Base-by-base conservation (phyloP, 92 coral and sea anemone species). In the Zoanthus solanderi region DNA sequence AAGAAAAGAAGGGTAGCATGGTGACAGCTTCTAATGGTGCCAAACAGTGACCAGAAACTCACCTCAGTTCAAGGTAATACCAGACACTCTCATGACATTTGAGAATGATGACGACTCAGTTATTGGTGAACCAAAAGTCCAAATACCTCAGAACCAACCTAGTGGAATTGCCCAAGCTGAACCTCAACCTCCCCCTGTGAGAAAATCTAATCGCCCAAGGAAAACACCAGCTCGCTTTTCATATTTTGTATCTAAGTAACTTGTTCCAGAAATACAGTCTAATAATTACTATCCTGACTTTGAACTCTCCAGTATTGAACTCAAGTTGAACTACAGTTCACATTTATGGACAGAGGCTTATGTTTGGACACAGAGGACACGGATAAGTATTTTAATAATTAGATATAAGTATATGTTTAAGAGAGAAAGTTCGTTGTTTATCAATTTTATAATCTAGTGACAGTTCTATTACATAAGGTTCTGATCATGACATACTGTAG, bases 1-100 rank as follows among this genome's bases (percentile, higher is more conserved):
- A 65, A 83, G 58, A 83, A 45, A 83, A 71, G 31, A 83, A 83
- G 31, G 87, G 87, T 37, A 83, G 72, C 66, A 37, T 87, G 87
- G 71, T 74, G 47, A 90, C 88, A 46, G 93, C 77, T 17, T 56
- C 85, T 45, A 81, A 90, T 78, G 90, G 87, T 46, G 57, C 79
- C 77, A 50, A 67, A 78, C 78, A 56, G 87, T 86, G 11, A 74
- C 84, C 16, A 67, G 93, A 67, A 87, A 90, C 50, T 78, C 90
- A 7, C 79, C 84, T 2, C 83, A 78, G 0, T 90, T 79, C 78
- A 90, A 90, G 78, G 88, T 90, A 15, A 82, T 90, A 12, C 83
- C 73, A 47, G 65, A 82, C 31, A 37, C 87, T 23, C 47, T 90
- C 12, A 47, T 52, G 85, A 76, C 57, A 44, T 44, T 75, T 73